These are phyloP conservation scores for Bubalus kerabau DNA, from an alignment of 2,113 vertebrate genomes.

Conservation along the genomic window DNA sequence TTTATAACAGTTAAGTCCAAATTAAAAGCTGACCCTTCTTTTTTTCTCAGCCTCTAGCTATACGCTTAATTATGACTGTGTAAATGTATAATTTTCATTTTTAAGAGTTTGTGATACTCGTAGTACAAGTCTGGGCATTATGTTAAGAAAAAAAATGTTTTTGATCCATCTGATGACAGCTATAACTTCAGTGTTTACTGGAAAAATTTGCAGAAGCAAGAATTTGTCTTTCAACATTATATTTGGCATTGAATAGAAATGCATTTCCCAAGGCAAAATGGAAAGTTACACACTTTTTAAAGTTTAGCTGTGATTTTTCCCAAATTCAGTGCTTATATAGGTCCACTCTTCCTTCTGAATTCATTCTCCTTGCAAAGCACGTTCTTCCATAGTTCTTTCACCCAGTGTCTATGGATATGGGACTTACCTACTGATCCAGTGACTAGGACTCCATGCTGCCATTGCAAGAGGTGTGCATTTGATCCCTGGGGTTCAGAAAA, in stretches of 20 bases:
- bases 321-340: not conserved
- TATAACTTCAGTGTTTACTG: conserved; percentile 30
- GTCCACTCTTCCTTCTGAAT: not conserved
- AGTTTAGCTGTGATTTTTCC: not conserved
- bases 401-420: not conserved
- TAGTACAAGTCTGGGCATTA: conserved; percentile 57
- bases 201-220: conserved; percentile 29
- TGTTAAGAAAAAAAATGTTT: conserved; percentile 19
- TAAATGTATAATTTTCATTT: conserved; percentile 68
- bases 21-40: conserved; percentile 50
- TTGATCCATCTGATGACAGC: not conserved
- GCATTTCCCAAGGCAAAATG: conserved; percentile 7
- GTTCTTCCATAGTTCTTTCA: not conserved
- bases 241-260: not conserved
- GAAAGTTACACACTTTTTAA: not conserved
- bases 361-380: not conserved
- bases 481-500: not conserved
- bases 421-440: not conserved
- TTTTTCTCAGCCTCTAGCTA: conserved; percentile 11
- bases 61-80: conserved; percentile 56
- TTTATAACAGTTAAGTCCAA: conserved; percentile 40
- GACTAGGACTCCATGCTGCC: not conserved
- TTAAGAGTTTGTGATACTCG: conserved; percentile 43
- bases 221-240: conserved; percentile 27
- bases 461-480: not conserved